Evolutionary conservation across 2,888 invertebrate genomes (phyloP).

Genomic region (Drosophila trichaetosa): DNA sequence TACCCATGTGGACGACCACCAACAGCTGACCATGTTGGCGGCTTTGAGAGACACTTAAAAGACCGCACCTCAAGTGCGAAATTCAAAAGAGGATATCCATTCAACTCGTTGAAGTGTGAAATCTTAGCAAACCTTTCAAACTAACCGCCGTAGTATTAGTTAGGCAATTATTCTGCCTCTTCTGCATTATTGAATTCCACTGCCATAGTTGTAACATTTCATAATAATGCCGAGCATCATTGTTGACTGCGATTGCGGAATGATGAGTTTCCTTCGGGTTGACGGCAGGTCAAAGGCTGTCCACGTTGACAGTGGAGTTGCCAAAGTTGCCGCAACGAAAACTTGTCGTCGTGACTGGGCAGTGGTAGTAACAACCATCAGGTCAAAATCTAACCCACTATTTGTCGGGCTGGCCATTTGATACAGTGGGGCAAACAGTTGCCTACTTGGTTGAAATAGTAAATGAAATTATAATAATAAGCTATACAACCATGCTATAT

Average conservation of each 20-base stretch:
- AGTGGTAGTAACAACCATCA: conserved; percentile 20
- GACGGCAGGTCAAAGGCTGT: conserved; percentile 41
- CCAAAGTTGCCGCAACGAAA: conserved; percentile 16
- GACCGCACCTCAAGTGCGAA: conserved; percentile 28
- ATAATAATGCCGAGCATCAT: conserved; percentile 29
- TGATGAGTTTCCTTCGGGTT: conserved; percentile 24
- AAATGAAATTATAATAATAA: neutral
- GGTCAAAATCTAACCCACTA: conserved; percentile 51
- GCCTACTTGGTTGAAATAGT: neutral
- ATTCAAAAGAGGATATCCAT: conserved; percentile 11
- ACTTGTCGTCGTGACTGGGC: conserved; percentile 45
- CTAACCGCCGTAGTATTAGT: neutral
- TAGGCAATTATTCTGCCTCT: conserved; percentile 3
- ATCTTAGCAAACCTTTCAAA: conserved; percentile 15
- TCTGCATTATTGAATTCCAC: neutral
- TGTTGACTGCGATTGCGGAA: conserved; percentile 32
- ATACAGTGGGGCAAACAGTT: conserved; percentile 36
- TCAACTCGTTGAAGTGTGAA: conserved; percentile 38
- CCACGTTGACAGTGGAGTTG: conserved; percentile 32
- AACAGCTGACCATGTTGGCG: conserved; percentile 28
- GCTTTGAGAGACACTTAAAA: conserved; percentile 30
- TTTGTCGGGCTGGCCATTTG: conserved; percentile 45
- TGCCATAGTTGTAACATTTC: conserved; percentile 12
- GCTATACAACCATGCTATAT: neutral
- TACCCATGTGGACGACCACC: conserved; percentile 55